Evolutionary conservation across 2,888 invertebrate genomes (phyloP), one percentile per base, ranked within the genome.

Genomic region (Ganaspis brasiliensis): DNA sequence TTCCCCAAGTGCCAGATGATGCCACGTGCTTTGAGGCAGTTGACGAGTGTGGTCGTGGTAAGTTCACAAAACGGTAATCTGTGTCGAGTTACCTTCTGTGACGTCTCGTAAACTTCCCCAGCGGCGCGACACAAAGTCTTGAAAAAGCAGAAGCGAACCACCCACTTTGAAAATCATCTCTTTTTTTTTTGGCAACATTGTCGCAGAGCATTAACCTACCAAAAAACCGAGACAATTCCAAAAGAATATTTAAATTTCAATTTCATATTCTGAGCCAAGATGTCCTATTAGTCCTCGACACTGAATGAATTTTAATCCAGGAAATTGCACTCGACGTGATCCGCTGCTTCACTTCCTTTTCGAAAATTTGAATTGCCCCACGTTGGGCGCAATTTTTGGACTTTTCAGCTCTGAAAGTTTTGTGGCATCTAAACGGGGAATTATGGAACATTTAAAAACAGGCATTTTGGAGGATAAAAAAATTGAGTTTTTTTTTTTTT

Each of bases 11-110:
- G n/a, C n/a, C 8, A 9, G 16, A 16, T 26, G 59, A 31, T 16
- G 59, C 31, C 26, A 59, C 59, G 31, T 59, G 59, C 31, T 59
- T 31, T 31, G 12, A 9, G n/a, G 14, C 56, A 14, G 56, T 59
- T 59, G 59, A 59, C 31, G 59, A 19, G 49, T 73, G 77, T 77
- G 74, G 73, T 77, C 77, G 79, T 55, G 77, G 73, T 77, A 63
- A 63, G 79, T 81, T 84, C 80, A 82, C 83, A 80, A 86, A 85
- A 85, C 82, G 84, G 87, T 87, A 87, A 88, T 88, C 85, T 85
- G 87, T 84, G 84, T 88, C 84, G 80, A 74, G 83, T 87, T 87
- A 82, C 86, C 75, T 78, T 81, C 86, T 88, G 87, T 87, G 87
- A 87, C 82, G 83, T 82, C 83, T 85, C 87, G 84, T 86, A 88